Base-by-base conservation (phyloP, 1,140 invertebrate genomes). In the Aphaenogaster ashmeadi region DNA sequence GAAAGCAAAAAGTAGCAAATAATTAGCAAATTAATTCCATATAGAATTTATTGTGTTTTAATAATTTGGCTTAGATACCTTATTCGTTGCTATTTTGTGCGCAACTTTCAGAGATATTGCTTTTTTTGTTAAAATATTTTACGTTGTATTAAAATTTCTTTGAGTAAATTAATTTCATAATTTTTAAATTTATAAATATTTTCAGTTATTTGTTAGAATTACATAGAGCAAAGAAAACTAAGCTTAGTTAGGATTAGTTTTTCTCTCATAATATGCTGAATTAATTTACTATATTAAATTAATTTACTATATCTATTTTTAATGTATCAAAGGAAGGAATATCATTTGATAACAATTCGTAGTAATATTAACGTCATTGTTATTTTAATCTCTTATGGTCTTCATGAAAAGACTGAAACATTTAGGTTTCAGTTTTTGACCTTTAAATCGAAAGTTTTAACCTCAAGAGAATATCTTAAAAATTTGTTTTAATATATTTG, bases 211-310 rank as follows among this genome's bases (percentile, higher is more conserved):
- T 38, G 21, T 38, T 11, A 21, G 6, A 58, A 75, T 1, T 56
- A 13, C 5, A 58, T 4, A 41, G 4, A 9, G 13, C 18, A 58
- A 41, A 38, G 13, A 41, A 56, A 58, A 9, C 5, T 21, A 33
- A 54, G n/a, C 27, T 27, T 27, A 27, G 27, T 27, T 27, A 27
- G 27, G 27, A 27, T 27, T 27, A 27, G 27, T 27, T 27, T 27
- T 27, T 27, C 27, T 27, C 27, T 27, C 27, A 27, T 27, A 27
- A 27, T 27, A 27, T 27, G 27, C 6, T 52, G 15, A 6, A 33
- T 50, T 50, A n/a, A 0, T 33, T 36, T 36, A 54, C 54, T 54
- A 74, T 50, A 5, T 71, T 71, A 71, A 47, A 47, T 69, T 69
- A 47, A 44, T 7, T 44, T 71, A 66, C 33, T 38, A 15, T 15